These are phyloP conservation scores for Astyanax mexicanus DNA, from an alignment of 2,797 vertebrate species.

Conservation along the genomic window DNA sequence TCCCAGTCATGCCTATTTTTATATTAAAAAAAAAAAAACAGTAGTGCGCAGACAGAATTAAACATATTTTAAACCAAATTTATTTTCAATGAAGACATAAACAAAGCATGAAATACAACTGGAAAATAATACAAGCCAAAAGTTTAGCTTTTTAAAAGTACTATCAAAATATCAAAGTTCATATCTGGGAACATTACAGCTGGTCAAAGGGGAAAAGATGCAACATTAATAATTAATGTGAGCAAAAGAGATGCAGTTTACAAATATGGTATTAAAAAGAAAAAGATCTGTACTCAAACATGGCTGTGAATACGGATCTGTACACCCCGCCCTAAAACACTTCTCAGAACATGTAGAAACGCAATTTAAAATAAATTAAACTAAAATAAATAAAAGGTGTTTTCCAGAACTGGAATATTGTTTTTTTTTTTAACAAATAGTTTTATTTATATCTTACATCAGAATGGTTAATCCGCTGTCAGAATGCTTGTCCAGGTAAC, in stretches of 20 bases:
- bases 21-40: no score
- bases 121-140: constrained; percentile 73
- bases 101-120: constrained; percentile 65
- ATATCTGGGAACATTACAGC: constrained; percentile 48
- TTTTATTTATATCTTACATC: constrained; percentile 60
- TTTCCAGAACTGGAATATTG: constrained; percentile 64
- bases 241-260: constrained; percentile 66
- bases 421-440: constrained; percentile 73
- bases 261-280: constrained; percentile 73
- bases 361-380: constrained; percentile 76
- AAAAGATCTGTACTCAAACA: constrained; percentile 73
- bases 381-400: constrained; percentile 82
- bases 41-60: neutral
- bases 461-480: constrained; percentile 76
- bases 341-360: constrained; percentile 68
- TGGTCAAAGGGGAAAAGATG: constrained; percentile 66
- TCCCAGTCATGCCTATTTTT: no score
- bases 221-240: constrained; percentile 69
- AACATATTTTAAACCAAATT: constrained; percentile 77
- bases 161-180: constrained; percentile 70
- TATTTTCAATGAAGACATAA: constrained; percentile 83
- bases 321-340: constrained; percentile 62
- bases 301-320: constrained; percentile 70
- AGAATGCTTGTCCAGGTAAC: constrained; percentile 78
- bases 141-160: constrained; percentile 72